Evolutionary conservation across 2,113 vertebrate species (phyloP), one percentile per base, ranked within the genome.

Genomic region (Microcebus ravelobensis): DNA sequence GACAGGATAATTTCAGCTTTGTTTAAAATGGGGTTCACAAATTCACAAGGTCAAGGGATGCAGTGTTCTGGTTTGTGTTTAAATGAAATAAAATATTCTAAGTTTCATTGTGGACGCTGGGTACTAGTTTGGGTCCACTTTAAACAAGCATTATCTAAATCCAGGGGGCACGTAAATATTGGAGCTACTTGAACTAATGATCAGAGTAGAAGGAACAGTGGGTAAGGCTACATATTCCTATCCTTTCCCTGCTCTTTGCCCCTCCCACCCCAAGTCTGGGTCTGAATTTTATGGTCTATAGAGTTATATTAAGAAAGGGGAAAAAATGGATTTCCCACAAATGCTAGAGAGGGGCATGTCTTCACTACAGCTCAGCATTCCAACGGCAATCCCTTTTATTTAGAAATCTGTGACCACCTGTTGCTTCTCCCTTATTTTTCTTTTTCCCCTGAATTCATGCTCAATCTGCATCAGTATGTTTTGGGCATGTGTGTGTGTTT

Each of bases 401-500:
- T 14, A 36, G 63, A 96, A 87, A 77, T 70, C 48, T 79, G 18
- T 89, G 92, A 68, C n/a, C 76, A 96, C 55, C 23, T 96, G 92
- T 96, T 96, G 81, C 48, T 90, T 82, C 52, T n/a, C 36, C 25
- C 8, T 52, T 70, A 82, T 25, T 94, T 97, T 95, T 81, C 50
- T 59, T 80, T 59, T 87, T 91, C 34, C 36, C 29, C 65, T 45
- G 29, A 87, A 83, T 87, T 79, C 50, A 63, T 21, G 59, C 34
- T 87, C 31, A 67, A 1, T 67, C 3, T 34, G 27, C 29, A 23
- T 4, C 77, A 67, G 3, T 5, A 45, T 18, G n/a, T 55, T 59
- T 57, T 48, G 31, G 1, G 12, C 27, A 9, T 59, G 67, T 48
- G 31, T 1, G 17, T 61, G 59, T 71, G 50, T 71, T 50, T 57